phyloP scores from a whole-genome alignment of 1,140 invertebrate genomes.

The Centruroides vittatus region DNA sequence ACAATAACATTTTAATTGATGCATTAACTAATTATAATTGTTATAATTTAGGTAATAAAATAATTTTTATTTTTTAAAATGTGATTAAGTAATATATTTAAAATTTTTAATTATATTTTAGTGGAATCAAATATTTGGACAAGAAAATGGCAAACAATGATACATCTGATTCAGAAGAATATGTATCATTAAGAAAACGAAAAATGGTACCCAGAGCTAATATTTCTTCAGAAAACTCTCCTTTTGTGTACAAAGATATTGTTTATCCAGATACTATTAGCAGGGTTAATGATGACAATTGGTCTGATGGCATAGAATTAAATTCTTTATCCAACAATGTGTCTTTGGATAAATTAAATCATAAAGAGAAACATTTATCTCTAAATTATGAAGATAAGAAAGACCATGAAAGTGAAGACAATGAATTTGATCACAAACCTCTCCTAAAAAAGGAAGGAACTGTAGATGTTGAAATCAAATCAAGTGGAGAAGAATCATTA shows the following conservation, averaged over 20 bases:
- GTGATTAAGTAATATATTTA: too few relatives aligned
- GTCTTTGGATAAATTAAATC: background rate
- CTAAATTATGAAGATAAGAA: slow-evolving; percentile 1
- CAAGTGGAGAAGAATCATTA: slow-evolving; percentile 13
- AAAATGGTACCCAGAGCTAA: slow-evolving; percentile 12
- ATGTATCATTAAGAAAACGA: background rate
- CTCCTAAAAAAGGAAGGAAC: slow-evolving; percentile 5
- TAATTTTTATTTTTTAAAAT: too few relatives aligned
- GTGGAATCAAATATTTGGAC: too few relatives aligned
- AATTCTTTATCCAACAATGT: background rate
- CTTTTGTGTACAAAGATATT: background rate
- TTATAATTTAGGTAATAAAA: too few relatives aligned
- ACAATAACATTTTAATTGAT: too few relatives aligned
- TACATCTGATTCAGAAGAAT: too few relatives aligned
- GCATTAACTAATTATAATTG: too few relatives aligned
- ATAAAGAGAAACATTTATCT: slow-evolving; percentile 2
- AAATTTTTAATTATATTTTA: too few relatives aligned
- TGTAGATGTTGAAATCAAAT: background rate
- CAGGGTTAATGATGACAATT: background rate
- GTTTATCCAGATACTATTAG: background rate
- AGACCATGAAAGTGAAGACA: slow-evolving; percentile 1
- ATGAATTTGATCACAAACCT: background rate
- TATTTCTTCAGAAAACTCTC: background rate
- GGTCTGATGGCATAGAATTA: background rate
- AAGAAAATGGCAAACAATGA: too few relatives aligned